phyloP scores from a whole-genome alignment of 1,140 invertebrate genomes.

The Lethrus apterus region DNA sequence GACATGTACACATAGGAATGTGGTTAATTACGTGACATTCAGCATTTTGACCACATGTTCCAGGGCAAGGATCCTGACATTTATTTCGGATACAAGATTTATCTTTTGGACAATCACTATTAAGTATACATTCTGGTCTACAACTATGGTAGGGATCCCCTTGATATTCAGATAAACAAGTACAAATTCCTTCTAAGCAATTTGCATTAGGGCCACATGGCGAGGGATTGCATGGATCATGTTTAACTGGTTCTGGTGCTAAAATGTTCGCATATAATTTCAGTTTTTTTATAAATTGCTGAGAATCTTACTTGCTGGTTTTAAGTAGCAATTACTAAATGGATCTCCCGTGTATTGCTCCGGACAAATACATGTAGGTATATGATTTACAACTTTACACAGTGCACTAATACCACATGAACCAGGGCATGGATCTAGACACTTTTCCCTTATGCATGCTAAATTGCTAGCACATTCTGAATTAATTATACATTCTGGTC shows the following conservation, averaged over 20 bases:
- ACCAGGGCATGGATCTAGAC: conserved; percentile 61
- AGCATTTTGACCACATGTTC: conserved; percentile 59
- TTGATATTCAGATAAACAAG: conserved; percentile 53
- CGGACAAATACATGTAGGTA: conserved; percentile 54
- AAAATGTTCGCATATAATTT: background rate
- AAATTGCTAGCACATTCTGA: conserved; percentile 49
- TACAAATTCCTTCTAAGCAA: conserved; percentile 53
- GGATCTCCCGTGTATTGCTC: conserved; percentile 60
- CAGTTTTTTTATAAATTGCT: conserved; percentile 24
- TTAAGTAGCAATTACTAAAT: conserved; percentile 50
- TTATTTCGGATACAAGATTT: conserved; percentile 56
- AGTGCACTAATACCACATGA: conserved; percentile 56
- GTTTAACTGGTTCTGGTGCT: conserved; percentile 22
- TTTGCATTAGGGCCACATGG: conserved; percentile 63
- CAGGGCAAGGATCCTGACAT: conserved; percentile 59
- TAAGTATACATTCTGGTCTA: conserved; percentile 60
- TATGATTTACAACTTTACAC: conserved; percentile 55
- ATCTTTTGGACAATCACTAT: conserved; percentile 58
- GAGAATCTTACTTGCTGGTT: conserved; percentile 34
- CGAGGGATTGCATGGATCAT: conserved; percentile 50
- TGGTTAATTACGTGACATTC: conserved; percentile 59
- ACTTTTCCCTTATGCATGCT: conserved; percentile 54
- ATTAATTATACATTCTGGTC: conserved; percentile 49
- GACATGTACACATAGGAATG: conserved; percentile 61
- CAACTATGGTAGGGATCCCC: conserved; percentile 61